Conservation (phyloP, 2,113 vertebrate species). For the Channa argus region DNA sequence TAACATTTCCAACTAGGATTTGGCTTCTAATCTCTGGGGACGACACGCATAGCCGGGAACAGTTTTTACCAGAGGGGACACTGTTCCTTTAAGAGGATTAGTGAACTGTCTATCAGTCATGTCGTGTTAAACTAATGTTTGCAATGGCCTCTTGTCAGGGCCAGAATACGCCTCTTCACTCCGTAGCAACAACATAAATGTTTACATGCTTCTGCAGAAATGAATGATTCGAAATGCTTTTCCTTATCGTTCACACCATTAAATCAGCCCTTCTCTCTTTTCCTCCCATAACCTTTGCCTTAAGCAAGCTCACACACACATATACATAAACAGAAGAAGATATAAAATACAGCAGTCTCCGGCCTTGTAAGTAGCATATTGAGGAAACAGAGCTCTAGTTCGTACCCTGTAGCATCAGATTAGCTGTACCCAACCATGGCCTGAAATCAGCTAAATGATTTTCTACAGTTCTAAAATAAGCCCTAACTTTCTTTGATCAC, state of each 20-base stretch:
- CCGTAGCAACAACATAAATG: constrained; percentile 71
- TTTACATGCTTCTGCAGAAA: constrained; percentile 67
- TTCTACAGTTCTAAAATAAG: constrained; percentile 73
- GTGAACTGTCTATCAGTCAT: constrained; percentile 79
- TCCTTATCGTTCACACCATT: constrained; percentile 69
- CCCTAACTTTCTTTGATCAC: constrained; percentile 73
- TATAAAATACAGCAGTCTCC: constrained; percentile 40
- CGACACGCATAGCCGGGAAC: constrained; percentile 63
- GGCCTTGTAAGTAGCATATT: constrained; percentile 9
- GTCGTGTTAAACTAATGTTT: constrained; percentile 77
- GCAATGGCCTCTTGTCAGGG: constrained; percentile 65
- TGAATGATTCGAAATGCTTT: constrained; percentile 73
- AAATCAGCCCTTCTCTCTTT: constrained; percentile 61
- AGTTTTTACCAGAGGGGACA: constrained; percentile 81
- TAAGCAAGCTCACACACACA: constrained; percentile 56
- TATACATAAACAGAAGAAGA: constrained; percentile 26
- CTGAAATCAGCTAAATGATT: constrained; percentile 71
- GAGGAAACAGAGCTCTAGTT: constrained; percentile 29
- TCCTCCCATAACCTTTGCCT: constrained; percentile 68
- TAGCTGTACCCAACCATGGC: constrained; percentile 54
- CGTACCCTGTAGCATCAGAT: constrained; percentile 65
- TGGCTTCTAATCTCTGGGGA: constrained; percentile 76
- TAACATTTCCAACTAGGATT: constrained; percentile 75
- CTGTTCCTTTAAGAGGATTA: constrained; percentile 85
- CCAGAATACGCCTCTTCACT: constrained; percentile 74